phyloP scores from a whole-genome alignment of 2,797 vertebrate species.

The Cyprinella venusta region DNA sequence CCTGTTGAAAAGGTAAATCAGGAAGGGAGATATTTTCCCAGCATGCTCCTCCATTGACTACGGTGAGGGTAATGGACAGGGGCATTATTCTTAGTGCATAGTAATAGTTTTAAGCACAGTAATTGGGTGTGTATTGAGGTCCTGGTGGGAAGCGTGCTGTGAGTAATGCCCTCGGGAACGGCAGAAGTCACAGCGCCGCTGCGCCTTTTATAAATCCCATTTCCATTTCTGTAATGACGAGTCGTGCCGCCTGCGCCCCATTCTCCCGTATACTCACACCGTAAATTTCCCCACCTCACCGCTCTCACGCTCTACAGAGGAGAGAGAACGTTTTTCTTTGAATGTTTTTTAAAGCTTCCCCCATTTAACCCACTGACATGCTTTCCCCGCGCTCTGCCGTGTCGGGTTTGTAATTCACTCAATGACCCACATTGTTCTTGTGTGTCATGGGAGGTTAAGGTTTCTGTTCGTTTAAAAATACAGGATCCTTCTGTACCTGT shows the following conservation, averaged over 20 bases:
- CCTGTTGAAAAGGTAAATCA: slow-evolving; percentile 6
- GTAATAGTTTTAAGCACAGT: slow-evolving; percentile 53
- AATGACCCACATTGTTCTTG: slow-evolving; percentile 1
- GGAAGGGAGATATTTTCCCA: slow-evolving; percentile 8
- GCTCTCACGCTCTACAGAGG: not conserved
- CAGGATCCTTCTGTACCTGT: not conserved
- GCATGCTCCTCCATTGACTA: slow-evolving; percentile 12
- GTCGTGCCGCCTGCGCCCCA: not conserved
- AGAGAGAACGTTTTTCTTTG: not conserved
- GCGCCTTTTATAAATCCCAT: slow-evolving; percentile 41
- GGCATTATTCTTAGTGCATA: slow-evolving; percentile 39
- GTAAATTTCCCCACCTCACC: not conserved
- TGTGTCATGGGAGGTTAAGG: not conserved
- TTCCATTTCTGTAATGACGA: slow-evolving; percentile 54
- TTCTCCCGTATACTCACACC: slow-evolving; percentile 4
- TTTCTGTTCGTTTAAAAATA: not conserved
- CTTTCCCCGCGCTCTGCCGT: not conserved
- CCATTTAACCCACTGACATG: slow-evolving; percentile 26
- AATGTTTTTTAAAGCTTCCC: slow-evolving; percentile 5
- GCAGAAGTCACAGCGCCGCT: not conserved
- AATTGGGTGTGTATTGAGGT: slow-evolving; percentile 37
- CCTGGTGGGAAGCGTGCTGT: slow-evolving; percentile 32
- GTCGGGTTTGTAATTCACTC: not conserved
- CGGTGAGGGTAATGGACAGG: slow-evolving; percentile 17
- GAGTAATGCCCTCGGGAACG: slow-evolving; percentile 9